phyloP scores from a whole-genome alignment of 2,888 invertebrate species.

The Portevinia maculata region DNA sequence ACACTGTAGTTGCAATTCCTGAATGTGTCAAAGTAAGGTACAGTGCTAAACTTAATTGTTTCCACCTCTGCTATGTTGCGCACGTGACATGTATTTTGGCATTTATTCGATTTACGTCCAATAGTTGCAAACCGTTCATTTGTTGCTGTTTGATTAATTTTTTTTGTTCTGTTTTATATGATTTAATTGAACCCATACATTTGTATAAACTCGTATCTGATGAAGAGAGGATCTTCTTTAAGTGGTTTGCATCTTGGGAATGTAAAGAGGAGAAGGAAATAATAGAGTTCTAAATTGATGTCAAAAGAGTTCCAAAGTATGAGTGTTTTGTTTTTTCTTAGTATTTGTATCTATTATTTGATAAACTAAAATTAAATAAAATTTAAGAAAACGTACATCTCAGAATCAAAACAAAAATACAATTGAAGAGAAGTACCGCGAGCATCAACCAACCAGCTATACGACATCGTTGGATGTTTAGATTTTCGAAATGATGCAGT shows the following conservation, averaged over 20 bases:
- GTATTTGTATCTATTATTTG: constrained; percentile 37
- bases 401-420: constrained; percentile 68
- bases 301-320: constrained; percentile 54
- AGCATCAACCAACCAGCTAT: constrained; percentile 28
- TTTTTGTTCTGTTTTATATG: background rate
- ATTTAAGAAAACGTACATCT: background rate
- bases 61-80: constrained; percentile 36
- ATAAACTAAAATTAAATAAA: constrained; percentile 10
- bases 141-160: constrained; percentile 37
- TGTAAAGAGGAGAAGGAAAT: constrained; percentile 12
- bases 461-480: constrained; percentile 46
- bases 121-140: constrained; percentile 33
- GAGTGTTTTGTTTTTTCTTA: constrained; percentile 11
- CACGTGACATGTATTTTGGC: constrained; percentile 65
- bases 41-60: constrained; percentile 35
- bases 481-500: constrained; percentile 70
- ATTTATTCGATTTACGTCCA: constrained; percentile 54
- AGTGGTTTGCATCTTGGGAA: constrained; percentile 68
- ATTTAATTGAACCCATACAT: constrained; percentile 36
- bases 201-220: background rate
- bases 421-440: constrained; percentile 46
- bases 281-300: constrained; percentile 44
- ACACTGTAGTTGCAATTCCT: constrained; percentile 11
- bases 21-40: constrained; percentile 33
- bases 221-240: constrained; percentile 42